Evolutionary conservation across 2,888 invertebrate genomes (phyloP), one percentile per base, ranked within the genome.

Genomic region (Monopis laevigella): DNA sequence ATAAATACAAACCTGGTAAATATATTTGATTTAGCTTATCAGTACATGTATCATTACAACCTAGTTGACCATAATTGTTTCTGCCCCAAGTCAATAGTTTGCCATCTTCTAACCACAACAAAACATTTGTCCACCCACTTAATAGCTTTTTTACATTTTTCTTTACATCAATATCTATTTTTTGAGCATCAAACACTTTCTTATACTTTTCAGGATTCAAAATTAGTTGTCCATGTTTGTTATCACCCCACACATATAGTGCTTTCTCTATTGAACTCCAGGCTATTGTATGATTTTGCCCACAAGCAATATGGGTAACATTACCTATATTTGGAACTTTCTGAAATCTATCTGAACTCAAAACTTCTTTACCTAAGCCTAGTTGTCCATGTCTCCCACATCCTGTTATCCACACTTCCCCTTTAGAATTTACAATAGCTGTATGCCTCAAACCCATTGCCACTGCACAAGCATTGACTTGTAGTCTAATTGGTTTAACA

Each of bases 51-150:
- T 60, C 48, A 35, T 62, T 48, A 16, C 63, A 63, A 2, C 91
- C 93, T 40, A 92, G 69, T 58, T 93, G 92, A 1, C 90, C 91
- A 65, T 91, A 92, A 51, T 84, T 86, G 60, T 92, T 92, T 54
- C 93, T 81, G 2, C 93, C 93, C 91, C 92, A 93, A 10, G 86
- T 78, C 17, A 85, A 71, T n/a, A 93, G 63, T 44, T 81, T 74
- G 10, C 88, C 86, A 57, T 82, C 77, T 46, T 84, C 84, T 10
- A 86, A 80, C 65, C 87, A 72, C 8, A 86, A 72, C 3, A 87
- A 82, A 51, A 86, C 86, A 62, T 93, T 92, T 1, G 90, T 91
- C 93, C 93, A 93, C 3, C 93, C 93, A 51, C 86, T 83, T 48
- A 82, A 66, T 19, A 91, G 68, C 44, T 83, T 81, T 42, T 71